Evolutionary conservation across 2,888 invertebrate genomes (phyloP).

Genomic region (Orthonevra nobilis): DNA sequence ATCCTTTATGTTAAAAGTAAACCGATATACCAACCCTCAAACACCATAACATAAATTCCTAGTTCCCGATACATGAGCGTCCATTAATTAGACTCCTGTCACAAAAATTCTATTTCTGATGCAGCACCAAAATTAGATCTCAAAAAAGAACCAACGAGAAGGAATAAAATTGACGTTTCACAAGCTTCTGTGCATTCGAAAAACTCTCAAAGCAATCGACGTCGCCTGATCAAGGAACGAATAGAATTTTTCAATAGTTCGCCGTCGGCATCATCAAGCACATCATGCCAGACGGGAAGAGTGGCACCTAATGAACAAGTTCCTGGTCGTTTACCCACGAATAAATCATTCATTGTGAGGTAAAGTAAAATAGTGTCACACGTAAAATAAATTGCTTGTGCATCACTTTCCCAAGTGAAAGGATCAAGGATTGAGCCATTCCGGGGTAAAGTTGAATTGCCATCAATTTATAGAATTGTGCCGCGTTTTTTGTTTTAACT

Average conservation of each 20-base stretch:
- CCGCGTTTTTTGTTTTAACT: too few relatives aligned
- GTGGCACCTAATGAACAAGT: conserved; percentile 37
- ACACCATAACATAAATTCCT: conserved; percentile 22
- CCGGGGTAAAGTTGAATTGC: too few relatives aligned
- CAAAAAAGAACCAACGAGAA: conserved; percentile 23
- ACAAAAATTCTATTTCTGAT: conserved; percentile 50
- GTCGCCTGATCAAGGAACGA: conserved; percentile 41
- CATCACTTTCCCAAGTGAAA: too few relatives aligned
- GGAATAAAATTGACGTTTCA: conserved; percentile 48
- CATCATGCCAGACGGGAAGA: conserved; percentile 7
- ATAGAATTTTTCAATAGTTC: conserved; percentile 51
- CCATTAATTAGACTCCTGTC: conserved; percentile 34
- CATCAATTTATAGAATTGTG: too few relatives aligned
- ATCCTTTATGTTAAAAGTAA: background rate
- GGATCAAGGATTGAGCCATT: too few relatives aligned
- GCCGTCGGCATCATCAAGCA: conserved; percentile 36
- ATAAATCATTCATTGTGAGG: conserved; percentile 74
- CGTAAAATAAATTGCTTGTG: too few relatives aligned
- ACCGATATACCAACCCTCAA: background rate
- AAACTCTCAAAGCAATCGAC: conserved; percentile 35
- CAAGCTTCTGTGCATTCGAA: conserved; percentile 41
- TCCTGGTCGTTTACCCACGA: conserved; percentile 67
- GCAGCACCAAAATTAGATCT: conserved; percentile 34
- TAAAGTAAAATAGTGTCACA: conserved; percentile 64
- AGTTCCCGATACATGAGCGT: conserved; percentile 28